Base-by-base conservation (phyloP, 2,888 invertebrate species). In the Meteorus cinctellus region DNA sequence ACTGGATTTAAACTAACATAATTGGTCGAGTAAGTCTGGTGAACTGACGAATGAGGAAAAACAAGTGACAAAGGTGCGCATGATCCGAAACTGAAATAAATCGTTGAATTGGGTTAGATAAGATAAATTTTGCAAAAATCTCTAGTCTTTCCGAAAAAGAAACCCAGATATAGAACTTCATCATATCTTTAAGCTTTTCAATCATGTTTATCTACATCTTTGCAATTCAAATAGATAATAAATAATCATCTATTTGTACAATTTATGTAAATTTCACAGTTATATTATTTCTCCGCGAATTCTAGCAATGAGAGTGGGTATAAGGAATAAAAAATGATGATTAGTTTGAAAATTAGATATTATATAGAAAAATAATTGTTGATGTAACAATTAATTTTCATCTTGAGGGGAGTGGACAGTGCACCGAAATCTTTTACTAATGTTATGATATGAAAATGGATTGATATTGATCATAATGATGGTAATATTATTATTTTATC, bases 71-170 rank as follows among this genome's bases (percentile, higher is more conserved):
- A 66, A 59, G 69, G 65, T 72, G 27, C 71, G 66, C 48, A 72
- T 5, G 66, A 60, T 72, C 66, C 70, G 55, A 55, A 34, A 67
- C 36, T n/a, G 51, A 51, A 29, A 74, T 34, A 68, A 68, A 31
- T 63, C 66, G 48, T 70, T 45, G 72, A 75, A 59, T 74, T 72
- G 51, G 74, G 72, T 67, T 67, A 31, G 72, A 76, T 77, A 80
- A 76, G 73, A 77, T 77, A 79, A 77, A 83, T 84, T 82, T 86
- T 83, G 86, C 87, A 86, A 85, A 88, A 87, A 84, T 86, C 48
- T 48, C 84, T 85, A 87, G 84, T 86, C 83, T 85, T 85, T 83
- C 83, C 82, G 82, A 77, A 74, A 75, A 81, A 78, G 45, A 24
- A 68, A 59, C 70, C 70, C 77, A 75, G 82, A 55, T 81, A 77